phyloP scores from a whole-genome alignment of 2,888 invertebrate species.

The Thyatira batis region DNA sequence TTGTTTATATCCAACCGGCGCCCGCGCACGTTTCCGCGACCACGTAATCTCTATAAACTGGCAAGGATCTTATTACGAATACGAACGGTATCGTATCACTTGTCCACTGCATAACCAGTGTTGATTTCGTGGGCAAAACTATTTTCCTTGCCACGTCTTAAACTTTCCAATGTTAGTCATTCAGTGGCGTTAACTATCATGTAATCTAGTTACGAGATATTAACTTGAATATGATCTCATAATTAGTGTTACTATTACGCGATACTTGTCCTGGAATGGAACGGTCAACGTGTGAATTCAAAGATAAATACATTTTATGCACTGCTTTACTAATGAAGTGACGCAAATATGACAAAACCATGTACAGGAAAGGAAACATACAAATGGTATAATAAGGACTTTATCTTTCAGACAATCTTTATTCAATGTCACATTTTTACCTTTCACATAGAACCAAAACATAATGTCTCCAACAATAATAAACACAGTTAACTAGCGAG shows the following conservation, averaged over 20 bases:
- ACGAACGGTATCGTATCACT: conserved; percentile 20
- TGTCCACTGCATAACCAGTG: conserved; percentile 14
- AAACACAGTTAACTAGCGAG: not conserved
- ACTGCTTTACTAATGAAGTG: too few species aligned
- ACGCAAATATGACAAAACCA: too few species aligned
- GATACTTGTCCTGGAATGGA: too few species aligned
- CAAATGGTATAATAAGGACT: too few species aligned
- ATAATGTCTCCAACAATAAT: not conserved
- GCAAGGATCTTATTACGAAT: conserved; percentile 31
- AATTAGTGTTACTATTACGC: not conserved
- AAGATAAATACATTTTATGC: too few species aligned
- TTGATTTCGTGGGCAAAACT: conserved; percentile 20
- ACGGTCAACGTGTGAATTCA: too few species aligned
- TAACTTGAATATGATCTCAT: not conserved
- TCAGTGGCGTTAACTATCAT: not conserved
- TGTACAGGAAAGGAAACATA: too few species aligned
- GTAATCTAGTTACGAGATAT: not conserved
- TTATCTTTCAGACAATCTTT: not conserved
- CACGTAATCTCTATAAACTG: conserved; percentile 7
- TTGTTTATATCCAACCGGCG: not conserved
- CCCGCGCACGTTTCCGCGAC: not conserved
- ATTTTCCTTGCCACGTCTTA: conserved; percentile 29
- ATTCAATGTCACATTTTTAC: not conserved
- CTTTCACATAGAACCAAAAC: not conserved
- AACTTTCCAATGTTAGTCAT: conserved; percentile 14